Evolutionary conservation across 2,888 invertebrate species (phyloP).

Genomic region (Cheilosia pagana): DNA sequence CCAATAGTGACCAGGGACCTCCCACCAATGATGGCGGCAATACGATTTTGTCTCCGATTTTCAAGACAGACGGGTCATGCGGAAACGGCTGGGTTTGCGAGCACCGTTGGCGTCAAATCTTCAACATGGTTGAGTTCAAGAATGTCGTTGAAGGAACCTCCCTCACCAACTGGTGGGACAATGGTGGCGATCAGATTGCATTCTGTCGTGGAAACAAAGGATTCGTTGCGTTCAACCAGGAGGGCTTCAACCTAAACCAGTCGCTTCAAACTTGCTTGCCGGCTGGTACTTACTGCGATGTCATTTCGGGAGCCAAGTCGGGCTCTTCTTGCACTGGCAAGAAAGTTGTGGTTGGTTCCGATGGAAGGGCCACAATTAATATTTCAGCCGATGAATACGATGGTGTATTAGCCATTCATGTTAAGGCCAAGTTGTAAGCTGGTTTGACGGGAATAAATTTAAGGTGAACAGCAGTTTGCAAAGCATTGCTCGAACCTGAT

Average conservation of each 20-base stretch:
- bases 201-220: constrained; percentile 91
- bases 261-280: constrained; percentile 88
- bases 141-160: constrained; percentile 86
- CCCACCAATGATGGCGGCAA: constrained; percentile 87
- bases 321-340: constrained; percentile 80
- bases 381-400: constrained; percentile 83
- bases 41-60: constrained; percentile 86
- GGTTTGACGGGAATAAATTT: neutral
- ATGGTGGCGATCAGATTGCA: constrained; percentile 91
- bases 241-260: constrained; percentile 85
- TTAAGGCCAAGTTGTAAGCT: constrained; percentile 81
- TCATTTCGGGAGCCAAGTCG: constrained; percentile 88
- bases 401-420: constrained; percentile 89
- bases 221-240: constrained; percentile 91
- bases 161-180: constrained; percentile 91
- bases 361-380: constrained; percentile 79
- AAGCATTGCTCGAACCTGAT: no score
- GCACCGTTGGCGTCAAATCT: constrained; percentile 93
- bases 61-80: constrained; percentile 86
- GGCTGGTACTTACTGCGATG: constrained; percentile 92
- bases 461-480: no score
- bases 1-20: constrained; percentile 87
- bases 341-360: constrained; percentile 77
- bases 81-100: constrained; percentile 92
- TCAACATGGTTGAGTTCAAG: constrained; percentile 90